Percentiles rank a stretch among this genome's conserved stretches.
Conservation (phyloP, 2,797 vertebrate species). For the Malacoctenus gilli region DNA sequence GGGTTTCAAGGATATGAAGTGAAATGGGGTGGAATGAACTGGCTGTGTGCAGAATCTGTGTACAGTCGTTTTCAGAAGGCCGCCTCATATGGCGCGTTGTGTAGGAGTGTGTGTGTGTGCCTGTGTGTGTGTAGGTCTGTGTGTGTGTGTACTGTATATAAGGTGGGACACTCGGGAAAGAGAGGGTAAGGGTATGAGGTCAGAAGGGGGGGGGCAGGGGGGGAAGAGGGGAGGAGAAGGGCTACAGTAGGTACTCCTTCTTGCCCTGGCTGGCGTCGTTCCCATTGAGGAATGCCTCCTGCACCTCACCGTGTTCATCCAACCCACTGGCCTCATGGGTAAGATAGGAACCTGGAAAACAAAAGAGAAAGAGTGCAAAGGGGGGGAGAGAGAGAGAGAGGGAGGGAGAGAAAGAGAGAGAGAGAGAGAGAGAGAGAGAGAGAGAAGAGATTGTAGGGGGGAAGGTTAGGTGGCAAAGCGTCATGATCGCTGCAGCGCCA, state of each 20-base stretch:
- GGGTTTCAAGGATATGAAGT: constrained; percentile 43
- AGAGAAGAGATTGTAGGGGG: constrained; percentile 64
- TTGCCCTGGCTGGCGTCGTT: constrained; percentile 92
- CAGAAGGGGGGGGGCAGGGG: constrained; percentile 60
- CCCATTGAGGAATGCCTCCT: constrained; percentile 93
- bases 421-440: constrained; percentile 34
- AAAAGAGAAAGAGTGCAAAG: constrained; percentile 27
- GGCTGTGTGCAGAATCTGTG: constrained; percentile 68
- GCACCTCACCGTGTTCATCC: constrained; percentile 92
- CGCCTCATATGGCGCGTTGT: constrained; percentile 67
- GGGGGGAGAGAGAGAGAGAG: constrained; percentile 20
- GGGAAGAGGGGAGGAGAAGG: constrained; percentile 43
- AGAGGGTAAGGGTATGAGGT: constrained; percentile 55
- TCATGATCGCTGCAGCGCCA: constrained; percentile 60
- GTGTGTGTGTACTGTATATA: constrained; percentile 63
- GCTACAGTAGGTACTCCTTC: constrained; percentile 91
- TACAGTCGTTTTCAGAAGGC: constrained; percentile 78
- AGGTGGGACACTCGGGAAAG: constrained; percentile 48
- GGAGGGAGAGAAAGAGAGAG: constrained; percentile 11
- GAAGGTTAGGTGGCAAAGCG: constrained; percentile 73
- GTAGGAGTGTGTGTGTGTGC: constrained; percentile 35
- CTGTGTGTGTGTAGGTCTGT: constrained; percentile 45
- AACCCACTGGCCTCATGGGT: constrained; percentile 94
- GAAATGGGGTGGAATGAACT: constrained; percentile 54
- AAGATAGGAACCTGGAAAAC: constrained; percentile 88